Percentiles rank a stretch among this genome's conserved stretches.
Evolutionary conservation across 2,113 vertebrate species (phyloP).

Genomic region (Mormyrus lacerda): DNA sequence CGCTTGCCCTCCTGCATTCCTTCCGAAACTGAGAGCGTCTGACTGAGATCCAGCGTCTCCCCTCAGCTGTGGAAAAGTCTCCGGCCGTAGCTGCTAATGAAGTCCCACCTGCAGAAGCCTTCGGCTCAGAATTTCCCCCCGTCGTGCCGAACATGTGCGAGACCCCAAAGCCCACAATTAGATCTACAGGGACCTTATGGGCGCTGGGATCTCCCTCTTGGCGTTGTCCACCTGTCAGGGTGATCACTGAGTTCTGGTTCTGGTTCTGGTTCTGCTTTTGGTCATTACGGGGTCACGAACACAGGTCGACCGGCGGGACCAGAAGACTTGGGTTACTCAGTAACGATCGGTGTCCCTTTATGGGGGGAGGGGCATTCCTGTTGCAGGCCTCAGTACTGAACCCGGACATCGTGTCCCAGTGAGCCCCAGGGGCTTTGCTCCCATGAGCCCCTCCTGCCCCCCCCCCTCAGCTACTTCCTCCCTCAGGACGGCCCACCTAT

Average conservation of each 20-base stretch:
- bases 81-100: not conserved
- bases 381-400: not conserved
- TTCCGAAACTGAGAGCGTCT: not conserved
- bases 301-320: not conserved
- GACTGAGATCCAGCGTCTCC: not conserved
- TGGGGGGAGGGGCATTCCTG: not conserved
- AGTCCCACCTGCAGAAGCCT: not conserved
- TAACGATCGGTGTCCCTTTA: not conserved
- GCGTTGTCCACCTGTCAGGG: not conserved
- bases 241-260: not conserved
- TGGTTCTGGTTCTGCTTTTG: not conserved
- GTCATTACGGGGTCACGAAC: not conserved
- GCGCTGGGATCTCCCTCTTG: not conserved
- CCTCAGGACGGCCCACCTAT: not conserved
- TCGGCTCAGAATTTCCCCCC: not conserved
- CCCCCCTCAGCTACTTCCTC: not conserved
- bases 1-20: not conserved
- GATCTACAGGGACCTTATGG: not conserved
- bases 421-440: not conserved
- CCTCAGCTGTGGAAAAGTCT: constrained; percentile 2
- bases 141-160: not conserved
- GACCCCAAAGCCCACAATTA: not conserved
- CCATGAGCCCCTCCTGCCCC: not conserved
- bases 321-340: not conserved
- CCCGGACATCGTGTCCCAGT: not conserved